Evolutionary conservation across 2,113 vertebrate genomes (phyloP).

Genomic region (Oxyruncus cristatus): DNA sequence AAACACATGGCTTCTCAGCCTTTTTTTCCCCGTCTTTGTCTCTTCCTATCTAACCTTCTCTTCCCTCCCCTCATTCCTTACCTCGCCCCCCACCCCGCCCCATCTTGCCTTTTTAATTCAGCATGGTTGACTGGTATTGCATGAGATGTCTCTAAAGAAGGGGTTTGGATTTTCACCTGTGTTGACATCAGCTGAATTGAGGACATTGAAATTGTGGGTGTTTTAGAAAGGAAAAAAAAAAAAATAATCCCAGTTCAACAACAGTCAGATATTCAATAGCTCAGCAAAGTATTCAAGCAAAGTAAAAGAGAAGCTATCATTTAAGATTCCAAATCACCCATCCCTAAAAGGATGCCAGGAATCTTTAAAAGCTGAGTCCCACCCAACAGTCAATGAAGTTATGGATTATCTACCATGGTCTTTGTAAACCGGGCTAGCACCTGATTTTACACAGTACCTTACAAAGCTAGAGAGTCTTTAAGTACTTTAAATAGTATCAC

Average conservation of each 20-base stretch:
- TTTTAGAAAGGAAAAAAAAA: background rate
- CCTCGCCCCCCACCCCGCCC: fast-evolving
- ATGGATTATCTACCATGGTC: background rate
- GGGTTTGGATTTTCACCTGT: fast-evolving
- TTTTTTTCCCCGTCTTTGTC: background rate
- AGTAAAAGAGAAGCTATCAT: background rate
- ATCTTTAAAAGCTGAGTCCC: background rate
- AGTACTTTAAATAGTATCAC: background rate
- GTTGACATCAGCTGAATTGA: background rate
- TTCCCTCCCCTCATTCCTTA: background rate
- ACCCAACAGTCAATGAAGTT: background rate
- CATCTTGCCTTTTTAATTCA: background rate
- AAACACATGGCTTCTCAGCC: background rate
- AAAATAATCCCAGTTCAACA: background rate
- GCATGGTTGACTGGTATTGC: background rate
- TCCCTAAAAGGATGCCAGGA: background rate
- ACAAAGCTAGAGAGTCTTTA: background rate
- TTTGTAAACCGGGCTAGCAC: background rate
- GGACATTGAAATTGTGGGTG: background rate
- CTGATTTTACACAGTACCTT: background rate
- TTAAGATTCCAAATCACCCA: background rate
- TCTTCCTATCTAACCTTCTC: background rate
- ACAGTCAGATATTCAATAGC: background rate
- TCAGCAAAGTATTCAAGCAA: background rate
- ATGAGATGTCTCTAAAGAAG: background rate